These are phyloP conservation scores for Otolemur crassicaudatus DNA, from an alignment of 2,797 vertebrate species.

Conservation along the genomic window DNA sequence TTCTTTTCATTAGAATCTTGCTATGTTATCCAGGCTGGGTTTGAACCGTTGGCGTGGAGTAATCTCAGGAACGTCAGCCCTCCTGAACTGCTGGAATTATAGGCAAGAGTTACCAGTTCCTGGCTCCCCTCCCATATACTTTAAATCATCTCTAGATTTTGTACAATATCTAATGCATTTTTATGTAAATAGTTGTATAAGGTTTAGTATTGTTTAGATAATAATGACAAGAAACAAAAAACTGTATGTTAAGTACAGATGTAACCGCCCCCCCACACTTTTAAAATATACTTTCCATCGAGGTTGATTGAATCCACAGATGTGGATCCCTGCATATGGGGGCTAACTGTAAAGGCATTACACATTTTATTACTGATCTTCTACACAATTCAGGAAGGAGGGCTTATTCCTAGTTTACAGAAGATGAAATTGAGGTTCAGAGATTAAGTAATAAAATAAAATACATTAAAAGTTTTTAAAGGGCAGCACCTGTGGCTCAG, in stretches of 20 bases:
- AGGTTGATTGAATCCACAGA: not conserved
- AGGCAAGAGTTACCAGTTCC: not conserved
- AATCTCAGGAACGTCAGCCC: not conserved
- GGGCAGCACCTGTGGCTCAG: too few relatives aligned
- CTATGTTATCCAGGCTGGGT: not conserved
- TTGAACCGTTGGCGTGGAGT: not conserved
- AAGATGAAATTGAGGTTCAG: not conserved
- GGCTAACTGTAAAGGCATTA: not conserved
- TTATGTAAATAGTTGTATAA: not conserved
- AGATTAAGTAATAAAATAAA: not conserved
- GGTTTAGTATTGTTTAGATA: not conserved
- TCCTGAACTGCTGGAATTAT: not conserved
- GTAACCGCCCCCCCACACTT: not conserved
- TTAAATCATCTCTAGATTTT: not conserved
- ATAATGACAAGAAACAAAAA: not conserved
- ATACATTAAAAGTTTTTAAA: too few relatives aligned
- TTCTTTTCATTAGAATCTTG: not conserved
- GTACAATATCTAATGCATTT: not conserved
- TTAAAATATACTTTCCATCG: not conserved
- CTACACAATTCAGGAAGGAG: not conserved
- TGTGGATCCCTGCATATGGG: not conserved
- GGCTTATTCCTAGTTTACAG: not conserved
- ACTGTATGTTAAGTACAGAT: not conserved
- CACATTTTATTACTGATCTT: conserved; percentile 26
- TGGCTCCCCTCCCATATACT: not conserved